Percentiles rank a stretch among this genome's conserved stretches.
These are phyloP conservation scores for Lamellibrachia columna DNA, from an alignment of 2,888 invertebrate genomes.

Conservation along the genomic window DNA sequence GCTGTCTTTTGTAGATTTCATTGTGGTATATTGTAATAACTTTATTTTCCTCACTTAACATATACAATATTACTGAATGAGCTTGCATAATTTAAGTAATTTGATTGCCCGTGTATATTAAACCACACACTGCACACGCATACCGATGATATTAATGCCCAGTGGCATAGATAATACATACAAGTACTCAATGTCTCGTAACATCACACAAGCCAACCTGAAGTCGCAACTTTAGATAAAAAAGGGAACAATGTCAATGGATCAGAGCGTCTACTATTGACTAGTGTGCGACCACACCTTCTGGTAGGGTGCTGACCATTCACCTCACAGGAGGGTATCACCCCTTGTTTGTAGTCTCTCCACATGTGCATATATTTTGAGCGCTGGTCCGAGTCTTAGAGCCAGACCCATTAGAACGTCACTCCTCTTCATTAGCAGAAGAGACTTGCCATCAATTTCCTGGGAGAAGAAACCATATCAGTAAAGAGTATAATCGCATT, in stretches of 20 bases:
- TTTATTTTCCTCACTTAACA: too few relatives aligned
- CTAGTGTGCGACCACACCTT: not conserved
- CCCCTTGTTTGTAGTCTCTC: slow-evolving; percentile 79
- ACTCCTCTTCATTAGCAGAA: slow-evolving; percentile 83
- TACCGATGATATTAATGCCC: not conserved
- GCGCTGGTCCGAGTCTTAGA: slow-evolving; percentile 86
- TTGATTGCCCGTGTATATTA: not conserved
- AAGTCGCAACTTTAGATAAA: not conserved
- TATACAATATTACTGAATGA: too few relatives aligned
- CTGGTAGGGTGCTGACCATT: not conserved
- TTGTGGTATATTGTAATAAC: too few relatives aligned
- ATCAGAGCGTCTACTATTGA: not conserved
- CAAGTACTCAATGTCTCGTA: not conserved
- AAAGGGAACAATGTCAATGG: not conserved
- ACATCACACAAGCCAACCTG: not conserved
- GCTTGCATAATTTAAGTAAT: too few relatives aligned
- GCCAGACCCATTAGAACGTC: slow-evolving; percentile 86
- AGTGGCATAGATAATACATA: not conserved
- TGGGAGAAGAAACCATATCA: slow-evolving; percentile 64
- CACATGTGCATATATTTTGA: slow-evolving; percentile 84
- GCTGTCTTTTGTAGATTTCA: too few relatives aligned
- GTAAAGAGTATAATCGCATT: too few relatives aligned
- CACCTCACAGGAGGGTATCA: slow-evolving; percentile 8
- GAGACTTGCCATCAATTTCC: slow-evolving; percentile 91
- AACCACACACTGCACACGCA: not conserved